A percentile compares a stretch with the other conserved stretches of the same genome.
Conservation (phyloP, 2,797 vertebrate genomes). For the Oceanodroma leucorhoa region DNA sequence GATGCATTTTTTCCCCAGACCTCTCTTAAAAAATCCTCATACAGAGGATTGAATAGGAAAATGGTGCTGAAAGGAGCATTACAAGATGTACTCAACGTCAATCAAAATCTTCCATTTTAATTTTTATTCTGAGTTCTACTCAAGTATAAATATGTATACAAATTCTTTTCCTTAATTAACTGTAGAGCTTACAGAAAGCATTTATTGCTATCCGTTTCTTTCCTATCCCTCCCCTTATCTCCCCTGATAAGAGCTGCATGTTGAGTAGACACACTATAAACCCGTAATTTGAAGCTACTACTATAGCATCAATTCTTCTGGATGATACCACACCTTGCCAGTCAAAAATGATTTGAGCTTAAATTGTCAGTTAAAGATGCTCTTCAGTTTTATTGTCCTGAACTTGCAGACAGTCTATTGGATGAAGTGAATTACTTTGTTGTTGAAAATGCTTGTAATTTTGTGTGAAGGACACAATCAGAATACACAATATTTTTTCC, state of each 20-base stretch:
- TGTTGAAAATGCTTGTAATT: slow-evolving; percentile 44
- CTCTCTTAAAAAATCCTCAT: background rate
- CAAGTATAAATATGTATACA: background rate
- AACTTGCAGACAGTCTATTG: slow-evolving; percentile 26
- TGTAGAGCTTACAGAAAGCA: background rate
- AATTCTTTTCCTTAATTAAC: slow-evolving; percentile 44
- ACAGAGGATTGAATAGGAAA: background rate
- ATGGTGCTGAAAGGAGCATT: background rate
- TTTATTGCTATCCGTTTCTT: background rate
- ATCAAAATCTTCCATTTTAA: slow-evolving; percentile 23
- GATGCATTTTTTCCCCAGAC: background rate
- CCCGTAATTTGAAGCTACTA: slow-evolving; percentile 23
- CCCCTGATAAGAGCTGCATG: slow-evolving; percentile 22
- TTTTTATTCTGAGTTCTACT: slow-evolving; percentile 19
- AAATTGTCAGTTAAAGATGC: slow-evolving; percentile 37
- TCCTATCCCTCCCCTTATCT: background rate
- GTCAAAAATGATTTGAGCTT: slow-evolving; percentile 47
- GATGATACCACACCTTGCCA: slow-evolving; percentile 46
- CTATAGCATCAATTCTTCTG: slow-evolving; percentile 1
- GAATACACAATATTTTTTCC: slow-evolving; percentile 1
- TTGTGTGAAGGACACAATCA: slow-evolving; percentile 14
- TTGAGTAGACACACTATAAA: slow-evolving; percentile 44
- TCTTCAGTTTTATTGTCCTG: slow-evolving; percentile 48
- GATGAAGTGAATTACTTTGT: slow-evolving; percentile 48
- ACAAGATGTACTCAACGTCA: background rate